phyloP scores from a whole-genome alignment of 1,140 invertebrate genomes.

The Papilio polyxenes region DNA sequence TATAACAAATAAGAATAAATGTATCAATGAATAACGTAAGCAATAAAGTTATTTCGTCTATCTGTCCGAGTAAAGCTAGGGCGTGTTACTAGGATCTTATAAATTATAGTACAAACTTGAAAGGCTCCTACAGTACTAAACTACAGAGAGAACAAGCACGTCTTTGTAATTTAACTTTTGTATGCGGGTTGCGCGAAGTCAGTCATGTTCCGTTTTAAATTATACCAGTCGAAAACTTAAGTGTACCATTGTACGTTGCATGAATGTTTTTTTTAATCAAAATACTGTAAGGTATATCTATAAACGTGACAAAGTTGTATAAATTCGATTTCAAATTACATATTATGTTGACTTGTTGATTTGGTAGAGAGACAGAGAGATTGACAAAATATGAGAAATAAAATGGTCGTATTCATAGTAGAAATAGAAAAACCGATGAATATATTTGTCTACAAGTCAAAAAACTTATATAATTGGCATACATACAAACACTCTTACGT shows the following conservation, averaged over 20 bases:
- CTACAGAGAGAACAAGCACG: conserved; percentile 7
- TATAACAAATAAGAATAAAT: too few relatives aligned
- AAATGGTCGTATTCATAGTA: too few relatives aligned
- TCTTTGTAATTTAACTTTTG: conserved; percentile 17
- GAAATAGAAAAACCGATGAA: too few relatives aligned
- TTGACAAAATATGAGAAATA: too few relatives aligned
- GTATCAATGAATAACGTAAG: not conserved
- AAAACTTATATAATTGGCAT: too few relatives aligned
- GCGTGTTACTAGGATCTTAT: not conserved
- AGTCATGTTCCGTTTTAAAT: conserved; percentile 18
- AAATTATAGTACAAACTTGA: conserved; percentile 16
- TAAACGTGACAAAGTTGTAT: too few relatives aligned
- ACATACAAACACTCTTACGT: too few relatives aligned
- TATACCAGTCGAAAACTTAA: not conserved
- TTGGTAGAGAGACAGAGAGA: too few relatives aligned
- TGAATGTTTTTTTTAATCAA: not conserved
- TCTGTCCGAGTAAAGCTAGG: not conserved
- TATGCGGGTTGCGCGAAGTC: conserved; percentile 9
- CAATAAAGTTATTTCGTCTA: not conserved
- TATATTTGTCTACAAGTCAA: too few relatives aligned
- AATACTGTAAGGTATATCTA: not conserved
- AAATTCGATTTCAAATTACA: too few relatives aligned
- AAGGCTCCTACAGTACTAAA: conserved; percentile 3
- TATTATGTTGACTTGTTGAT: too few relatives aligned
- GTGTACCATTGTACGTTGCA: not conserved